phyloP scores from a whole-genome alignment of 1,140 invertebrate genomes.

The Saxidomus purpurata region DNA sequence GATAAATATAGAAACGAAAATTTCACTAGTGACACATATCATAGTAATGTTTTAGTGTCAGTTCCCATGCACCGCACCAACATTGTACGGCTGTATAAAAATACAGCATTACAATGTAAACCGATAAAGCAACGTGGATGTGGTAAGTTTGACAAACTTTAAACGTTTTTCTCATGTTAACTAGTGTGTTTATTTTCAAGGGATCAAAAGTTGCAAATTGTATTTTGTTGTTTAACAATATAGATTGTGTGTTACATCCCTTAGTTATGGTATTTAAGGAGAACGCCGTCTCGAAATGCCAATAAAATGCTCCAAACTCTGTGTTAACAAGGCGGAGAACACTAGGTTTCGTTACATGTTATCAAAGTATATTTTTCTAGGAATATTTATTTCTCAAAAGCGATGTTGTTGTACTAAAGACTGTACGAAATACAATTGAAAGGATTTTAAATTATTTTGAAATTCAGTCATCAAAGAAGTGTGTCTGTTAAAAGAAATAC shows the following conservation, averaged over 20 bases:
- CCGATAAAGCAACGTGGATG: no score
- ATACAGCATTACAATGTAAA: no score
- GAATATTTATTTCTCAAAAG: not conserved
- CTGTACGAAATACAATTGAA: not conserved
- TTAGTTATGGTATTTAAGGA: not conserved
- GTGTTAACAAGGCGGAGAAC: not conserved
- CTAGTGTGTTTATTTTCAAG: not conserved
- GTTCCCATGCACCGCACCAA: no score
- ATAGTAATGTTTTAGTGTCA: no score
- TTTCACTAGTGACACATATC: no score
- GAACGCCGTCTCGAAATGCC: constrained; percentile 5
- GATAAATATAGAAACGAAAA: no score
- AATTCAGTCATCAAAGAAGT: not conserved
- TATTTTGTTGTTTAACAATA: not conserved
- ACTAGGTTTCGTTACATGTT: not conserved
- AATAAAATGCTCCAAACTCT: not conserved
- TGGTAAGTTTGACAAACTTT: not conserved
- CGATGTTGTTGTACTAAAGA: not conserved
- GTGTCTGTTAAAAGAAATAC: not conserved
- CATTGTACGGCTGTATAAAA: no score
- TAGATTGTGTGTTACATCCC: not conserved
- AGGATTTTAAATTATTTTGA: not conserved
- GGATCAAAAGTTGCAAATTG: not conserved
- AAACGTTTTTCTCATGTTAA: not conserved
- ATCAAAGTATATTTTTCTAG: not conserved